Conservation (phyloP, 2,113 vertebrate genomes). For the Todiramphus chloris region DNA sequence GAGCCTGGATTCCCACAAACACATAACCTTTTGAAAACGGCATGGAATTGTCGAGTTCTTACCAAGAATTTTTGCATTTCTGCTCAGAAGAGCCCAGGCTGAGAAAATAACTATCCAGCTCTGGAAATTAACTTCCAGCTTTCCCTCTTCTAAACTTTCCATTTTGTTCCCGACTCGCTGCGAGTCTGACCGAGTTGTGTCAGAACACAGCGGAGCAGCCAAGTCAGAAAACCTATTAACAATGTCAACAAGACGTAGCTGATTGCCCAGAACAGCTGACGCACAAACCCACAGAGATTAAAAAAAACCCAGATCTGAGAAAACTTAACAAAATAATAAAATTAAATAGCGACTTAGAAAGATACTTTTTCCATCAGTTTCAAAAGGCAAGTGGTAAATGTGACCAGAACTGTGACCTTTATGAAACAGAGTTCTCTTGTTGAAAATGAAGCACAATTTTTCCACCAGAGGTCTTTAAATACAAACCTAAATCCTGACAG, state of each 20-base stretch:
- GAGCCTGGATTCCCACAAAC: not conserved
- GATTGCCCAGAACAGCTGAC: constrained; percentile 51
- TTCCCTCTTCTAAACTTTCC: constrained; percentile 49
- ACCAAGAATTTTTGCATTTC: not conserved
- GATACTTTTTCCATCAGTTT: constrained; percentile 29
- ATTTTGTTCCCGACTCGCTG: constrained; percentile 50
- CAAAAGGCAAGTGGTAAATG: constrained; percentile 13
- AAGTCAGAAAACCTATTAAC: constrained; percentile 53
- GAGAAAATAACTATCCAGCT: constrained; percentile 34
- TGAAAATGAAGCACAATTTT: constrained; percentile 25
- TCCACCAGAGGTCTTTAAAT: constrained; percentile 14
- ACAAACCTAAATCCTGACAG: constrained; percentile 6
- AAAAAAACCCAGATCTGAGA: not conserved
- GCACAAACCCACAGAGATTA: constrained; percentile 14
- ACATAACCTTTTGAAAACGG: not conserved
- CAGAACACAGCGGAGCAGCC: constrained; percentile 38
- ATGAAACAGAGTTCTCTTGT: constrained; percentile 46
- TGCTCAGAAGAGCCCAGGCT: not conserved
- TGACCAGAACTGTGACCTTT: constrained; percentile 49
- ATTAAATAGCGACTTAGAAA: not conserved
- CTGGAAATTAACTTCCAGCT: constrained; percentile 45
- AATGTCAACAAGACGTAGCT: constrained; percentile 13
- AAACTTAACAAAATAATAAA: not conserved
- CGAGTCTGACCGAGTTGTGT: constrained; percentile 34
- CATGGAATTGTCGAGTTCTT: not conserved